Evolutionary conservation across 2,888 invertebrate species (phyloP).

Genomic region (Orthosia cruda): DNA sequence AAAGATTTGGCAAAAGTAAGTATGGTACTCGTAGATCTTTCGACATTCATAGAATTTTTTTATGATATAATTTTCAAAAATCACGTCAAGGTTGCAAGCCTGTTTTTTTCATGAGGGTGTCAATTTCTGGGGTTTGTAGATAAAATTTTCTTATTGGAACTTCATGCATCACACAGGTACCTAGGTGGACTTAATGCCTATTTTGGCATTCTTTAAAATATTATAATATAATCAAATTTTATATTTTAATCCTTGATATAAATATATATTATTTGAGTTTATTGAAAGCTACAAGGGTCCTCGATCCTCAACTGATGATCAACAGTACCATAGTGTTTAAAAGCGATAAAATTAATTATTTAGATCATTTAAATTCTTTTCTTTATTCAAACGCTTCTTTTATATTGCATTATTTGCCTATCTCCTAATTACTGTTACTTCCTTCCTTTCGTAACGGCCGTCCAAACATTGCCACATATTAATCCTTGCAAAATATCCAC

Average conservation of each 20-base stretch:
- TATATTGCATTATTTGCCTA: neutral
- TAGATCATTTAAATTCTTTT: neutral
- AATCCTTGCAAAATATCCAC: constrained; percentile 80
- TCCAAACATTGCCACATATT: constrained; percentile 70
- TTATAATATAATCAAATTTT: no score
- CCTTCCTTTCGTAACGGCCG: constrained; percentile 29
- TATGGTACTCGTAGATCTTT: neutral
- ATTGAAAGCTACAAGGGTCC: neutral
- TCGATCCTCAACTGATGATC: no score
- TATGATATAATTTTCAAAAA: neutral
- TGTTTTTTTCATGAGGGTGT: neutral
- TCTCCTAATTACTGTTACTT: constrained; percentile 7
- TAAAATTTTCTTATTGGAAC: neutral
- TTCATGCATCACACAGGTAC: no score
- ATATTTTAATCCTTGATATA: neutral
- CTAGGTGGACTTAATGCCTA: no score
- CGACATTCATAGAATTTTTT: neutral
- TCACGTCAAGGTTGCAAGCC: no score
- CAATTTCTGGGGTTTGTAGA: neutral
- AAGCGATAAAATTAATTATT: neutral
- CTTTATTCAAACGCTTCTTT: neutral
- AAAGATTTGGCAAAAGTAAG: neutral
- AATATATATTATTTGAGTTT: neutral
- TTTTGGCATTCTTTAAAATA: no score
- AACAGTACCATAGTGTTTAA: neutral